These are phyloP conservation scores for Natator depressus DNA, from an alignment of 2,113 vertebrate species.

Conservation along the genomic window DNA sequence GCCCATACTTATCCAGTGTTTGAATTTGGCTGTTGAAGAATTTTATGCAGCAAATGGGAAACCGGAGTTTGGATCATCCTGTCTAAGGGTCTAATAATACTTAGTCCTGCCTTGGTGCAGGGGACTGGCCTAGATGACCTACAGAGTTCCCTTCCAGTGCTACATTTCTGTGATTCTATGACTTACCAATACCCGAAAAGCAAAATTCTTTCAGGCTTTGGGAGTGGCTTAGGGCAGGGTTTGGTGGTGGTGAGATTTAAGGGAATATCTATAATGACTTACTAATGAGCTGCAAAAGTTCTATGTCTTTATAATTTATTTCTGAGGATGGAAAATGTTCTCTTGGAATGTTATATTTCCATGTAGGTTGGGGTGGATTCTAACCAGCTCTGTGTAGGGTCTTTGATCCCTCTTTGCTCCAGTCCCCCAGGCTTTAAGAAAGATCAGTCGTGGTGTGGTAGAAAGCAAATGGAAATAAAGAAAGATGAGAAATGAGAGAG, in stretches of 20 bases:
- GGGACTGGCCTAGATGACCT: not conserved
- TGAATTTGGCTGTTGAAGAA: conserved; percentile 41
- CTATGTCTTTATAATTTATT: conserved; percentile 46
- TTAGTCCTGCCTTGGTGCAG: not conserved
- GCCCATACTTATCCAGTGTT: not conserved
- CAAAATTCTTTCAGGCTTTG: conserved; percentile 31
- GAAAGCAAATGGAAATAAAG: conserved; percentile 77
- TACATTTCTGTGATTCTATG: not conserved
- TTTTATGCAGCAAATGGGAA: conserved; percentile 29
- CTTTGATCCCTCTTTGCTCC: conserved; percentile 78
- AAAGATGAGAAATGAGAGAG: conserved; percentile 75
- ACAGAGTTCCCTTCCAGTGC: not conserved
- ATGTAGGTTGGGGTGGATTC: conserved; percentile 68
- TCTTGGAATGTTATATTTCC: conserved; percentile 60
- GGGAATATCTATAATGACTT: conserved; percentile 70
- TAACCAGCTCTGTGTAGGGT: conserved; percentile 73
- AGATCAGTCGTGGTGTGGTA: conserved; percentile 80
- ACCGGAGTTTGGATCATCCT: not conserved
- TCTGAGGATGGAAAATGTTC: conserved; percentile 68
- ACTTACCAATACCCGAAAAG: not conserved
- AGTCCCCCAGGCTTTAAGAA: conserved; percentile 72
- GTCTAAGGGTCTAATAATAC: too few species aligned
- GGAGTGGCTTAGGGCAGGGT: conserved; percentile 30
- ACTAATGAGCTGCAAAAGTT: conserved; percentile 63
- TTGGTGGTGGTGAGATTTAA: conserved; percentile 54